Evolutionary conservation across 23 tunicate genomes (phyloP), one percentile per base, ranked within the genome.

Genomic region (Trididemnum clinides): DNA sequence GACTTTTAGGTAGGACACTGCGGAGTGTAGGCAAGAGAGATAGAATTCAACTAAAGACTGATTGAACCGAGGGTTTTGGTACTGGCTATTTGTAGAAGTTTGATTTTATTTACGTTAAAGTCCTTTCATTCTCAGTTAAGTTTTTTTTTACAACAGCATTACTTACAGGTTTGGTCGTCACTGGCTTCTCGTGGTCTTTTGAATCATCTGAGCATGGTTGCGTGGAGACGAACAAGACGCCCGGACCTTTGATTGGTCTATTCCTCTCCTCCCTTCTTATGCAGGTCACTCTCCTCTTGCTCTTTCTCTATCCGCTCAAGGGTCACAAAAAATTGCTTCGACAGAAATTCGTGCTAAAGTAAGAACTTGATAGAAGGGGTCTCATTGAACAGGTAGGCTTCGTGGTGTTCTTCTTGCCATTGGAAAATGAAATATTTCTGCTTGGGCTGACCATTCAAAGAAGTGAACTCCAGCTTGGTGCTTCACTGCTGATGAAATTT

Each of bases 291-390:
- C 69, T 94, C 15, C 71, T 89, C 29, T 39, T 57, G 0, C 59
- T 94, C 39, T 94, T 94, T 77, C 84, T 94, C 6, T 86, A 82
- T 39, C 98, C 98, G 0, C 82, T 94, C 0, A 84, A 88, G 38
- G 81, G 92, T 12, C 98, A 94, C 75, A 54, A 88, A 34, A 72
- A 1, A 3, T 66, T 66, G 30, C n/a, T 66, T 2, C 7, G 12
- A 29, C 19, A 66, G 31, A 29, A 37, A 66, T 15, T 3, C 37
- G 22, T 66, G 7, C 31, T 66, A 31, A 31, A 37, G 75, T 66
- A 59, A 10, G 15, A 44, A 44, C 54, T 44, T 7, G 10, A 44
- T 7, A 44, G 12, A 7, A 44, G 15, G 10, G 54, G 12, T 44
- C 54, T 10, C 15, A 44, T 44, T 7, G 54, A 10, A 44, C 54